phyloP scores from a whole-genome alignment of 1,140 invertebrate genomes.

The Drosophila tsacasi region DNA sequence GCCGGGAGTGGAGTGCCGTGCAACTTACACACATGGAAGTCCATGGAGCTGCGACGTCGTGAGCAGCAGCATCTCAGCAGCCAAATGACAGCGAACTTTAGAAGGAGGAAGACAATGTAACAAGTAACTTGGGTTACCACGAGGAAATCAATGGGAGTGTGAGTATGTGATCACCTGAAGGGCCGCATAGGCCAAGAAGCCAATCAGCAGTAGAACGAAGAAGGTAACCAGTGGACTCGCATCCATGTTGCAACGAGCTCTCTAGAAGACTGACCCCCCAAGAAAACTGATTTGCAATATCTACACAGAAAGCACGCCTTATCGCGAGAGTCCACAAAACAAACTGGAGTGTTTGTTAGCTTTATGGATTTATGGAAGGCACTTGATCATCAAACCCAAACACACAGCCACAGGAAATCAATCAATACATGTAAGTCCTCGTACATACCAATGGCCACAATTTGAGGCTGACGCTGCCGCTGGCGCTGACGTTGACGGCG shows the following conservation, averaged over 20 bases:
- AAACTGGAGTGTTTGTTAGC: constrained; percentile 38
- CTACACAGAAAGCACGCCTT: constrained; percentile 14
- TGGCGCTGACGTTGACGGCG: constrained; percentile 2
- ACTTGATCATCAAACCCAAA: constrained; percentile 45
- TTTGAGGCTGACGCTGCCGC: constrained; percentile 3
- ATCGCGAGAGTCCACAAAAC: constrained; percentile 29
- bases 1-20: background rate
- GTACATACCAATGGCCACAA: constrained; percentile 38
- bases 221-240: constrained; percentile 40
- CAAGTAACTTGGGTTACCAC: constrained; percentile 2
- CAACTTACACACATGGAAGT: constrained; percentile 24
- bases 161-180: constrained; percentile 57
- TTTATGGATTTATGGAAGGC: constrained; percentile 49
- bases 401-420: constrained; percentile 45
- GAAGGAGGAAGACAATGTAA: background rate
- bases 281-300: constrained; percentile 46
- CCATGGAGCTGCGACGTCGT: constrained; percentile 7
- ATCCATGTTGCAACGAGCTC: constrained; percentile 58
- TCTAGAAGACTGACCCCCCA: constrained; percentile 57
- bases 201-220: constrained; percentile 46
- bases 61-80: constrained; percentile 49
- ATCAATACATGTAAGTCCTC: constrained; percentile 7
- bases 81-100: constrained; percentile 62
- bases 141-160: too few relatives aligned
- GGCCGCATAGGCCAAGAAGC: constrained; percentile 47